Base-by-base conservation (phyloP, 2,797 vertebrate genomes). In the Spondyliosoma cantharus region DNA sequence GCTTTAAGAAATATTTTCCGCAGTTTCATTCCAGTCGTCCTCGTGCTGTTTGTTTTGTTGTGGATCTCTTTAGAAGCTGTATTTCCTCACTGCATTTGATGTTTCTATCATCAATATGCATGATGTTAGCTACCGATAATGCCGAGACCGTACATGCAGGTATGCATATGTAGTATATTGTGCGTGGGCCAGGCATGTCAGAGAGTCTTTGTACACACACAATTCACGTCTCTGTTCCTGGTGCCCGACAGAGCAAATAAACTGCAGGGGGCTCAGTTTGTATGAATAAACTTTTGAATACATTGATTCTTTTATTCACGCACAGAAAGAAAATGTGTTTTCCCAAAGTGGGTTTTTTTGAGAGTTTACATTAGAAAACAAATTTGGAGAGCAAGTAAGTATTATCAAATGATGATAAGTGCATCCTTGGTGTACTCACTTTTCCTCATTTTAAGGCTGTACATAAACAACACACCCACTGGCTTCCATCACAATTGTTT, bases 301-400 rank as follows among this genome's bases (percentile, higher is more conserved):
- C 56, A 78, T 42, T 4, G 43, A 75, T 67, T 54, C 67, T 45
- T 69, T 49, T 62, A 60, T 65, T 76, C 48, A 74, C 11, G 48
- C 19, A 32, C 32, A 53, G 32, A 56, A 61, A 20, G 27, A 74
- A 29, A 64, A 65, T 27, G 7, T 49, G 8, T 46, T 71, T 71
- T 62, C 25, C 57, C 22, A 24, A 37, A 60, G 56, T 48, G 54
- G 25, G 48, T 14, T 52, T 61, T 20, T 57, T 76, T 71, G 29
- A 58, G 71, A 22, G 37, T 54, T 59, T 58, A 65, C 52, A 27
- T 37, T 61, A 22, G 69, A 37, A 71, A 80, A 52, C 62, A 73
- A 25, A 29, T 12, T 7, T 20, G 27, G 22, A 54, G 48, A 79
- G 19, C 0, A 20, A 43, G 45, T 29, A 16, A 16, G 20, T 52